Evolutionary conservation across 2,888 invertebrate species (phyloP), one percentile per base, ranked within the genome.

Genomic region (Eupsilia transversa): DNA sequence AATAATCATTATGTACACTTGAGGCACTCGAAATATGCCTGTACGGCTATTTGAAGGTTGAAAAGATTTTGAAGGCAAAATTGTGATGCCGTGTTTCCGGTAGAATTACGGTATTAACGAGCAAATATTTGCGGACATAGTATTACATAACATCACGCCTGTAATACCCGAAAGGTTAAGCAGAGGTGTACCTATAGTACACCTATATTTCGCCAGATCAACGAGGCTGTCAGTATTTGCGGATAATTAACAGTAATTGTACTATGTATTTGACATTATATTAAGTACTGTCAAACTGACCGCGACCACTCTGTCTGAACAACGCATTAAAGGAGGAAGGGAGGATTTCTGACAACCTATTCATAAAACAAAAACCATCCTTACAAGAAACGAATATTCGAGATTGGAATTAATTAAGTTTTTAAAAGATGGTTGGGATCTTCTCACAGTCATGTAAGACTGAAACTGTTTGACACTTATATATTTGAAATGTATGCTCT

Each of bases 1-100:
- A 86, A 82, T 86, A 87, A 80, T 86, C 86, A 84, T 84, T 77
- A 10, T 30, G 68, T 86, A 84, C 78, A 86, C 75, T 75, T 54
- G 56, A 52, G 41, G 79, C 76, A 30, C 27, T 14, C n/a, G 38
- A 60, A 73, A 77, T 71, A 23, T 9, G 27, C 20, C 35, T 20
- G n/a, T n/a, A 71, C 30, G 59, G 17, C 10, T 23, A 12, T 30
- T 49, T 60, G 49, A 41, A 74, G 70, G 66, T 72, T 70, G 20
- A 23, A 52, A 6, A 38, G 23, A 70, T 70, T 70, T 56, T 30
- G 5, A 33, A 46, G 46, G 54, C 43, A 46, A 10, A 56, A 2
- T 60, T 38, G 20, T 59, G 52, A 35, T 7, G 6, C 7, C 17
- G 33, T 20, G 14, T 60, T 72, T 72, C 35, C n/a, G 52, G 17